Conservation (phyloP, 2,888 invertebrate species). For the Sinodicranocentrus sp. region DNA sequence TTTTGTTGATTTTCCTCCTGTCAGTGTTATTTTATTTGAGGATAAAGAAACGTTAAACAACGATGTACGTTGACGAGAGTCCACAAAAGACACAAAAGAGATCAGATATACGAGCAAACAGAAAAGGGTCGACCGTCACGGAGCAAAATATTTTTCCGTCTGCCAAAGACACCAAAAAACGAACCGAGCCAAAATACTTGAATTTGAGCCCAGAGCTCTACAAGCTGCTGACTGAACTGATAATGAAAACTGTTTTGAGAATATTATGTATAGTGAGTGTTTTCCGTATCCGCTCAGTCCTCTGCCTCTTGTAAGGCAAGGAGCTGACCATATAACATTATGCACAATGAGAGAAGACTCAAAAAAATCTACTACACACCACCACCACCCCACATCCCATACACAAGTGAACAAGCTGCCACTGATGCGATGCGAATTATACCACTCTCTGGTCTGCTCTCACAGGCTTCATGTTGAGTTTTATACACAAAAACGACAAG, state of each 20-base stretch:
- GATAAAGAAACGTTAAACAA: background rate
- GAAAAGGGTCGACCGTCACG: slow-evolving; percentile 62
- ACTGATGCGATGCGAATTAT: slow-evolving; percentile 5
- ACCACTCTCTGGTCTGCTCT: background rate
- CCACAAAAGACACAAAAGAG: background rate
- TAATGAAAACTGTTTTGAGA: background rate
- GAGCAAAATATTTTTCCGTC: slow-evolving; percentile 62
- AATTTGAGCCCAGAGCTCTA: slow-evolving; percentile 32
- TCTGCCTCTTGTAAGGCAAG: too few relatives aligned
- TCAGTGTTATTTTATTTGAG: background rate
- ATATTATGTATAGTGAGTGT: background rate
- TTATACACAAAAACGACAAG: too few relatives aligned
- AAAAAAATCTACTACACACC: too few relatives aligned
- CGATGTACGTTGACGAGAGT: slow-evolving; percentile 5
- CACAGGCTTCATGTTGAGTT: too few relatives aligned
- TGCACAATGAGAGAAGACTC: too few relatives aligned
- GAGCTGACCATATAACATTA: too few relatives aligned
- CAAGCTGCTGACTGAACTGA: slow-evolving; percentile 40
- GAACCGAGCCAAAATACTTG: slow-evolving; percentile 19
- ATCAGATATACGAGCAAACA: slow-evolving; percentile 45
- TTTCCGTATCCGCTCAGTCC: background rate
- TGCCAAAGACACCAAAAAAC: slow-evolving; percentile 41
- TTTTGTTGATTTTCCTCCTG: too few relatives aligned
- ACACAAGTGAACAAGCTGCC: slow-evolving; percentile 2
- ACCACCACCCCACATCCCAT: background rate